Evolutionary conservation across 1,140 invertebrate genomes (phyloP), one percentile per base, ranked within the genome.

Genomic region (Drosophila albomicans): DNA sequence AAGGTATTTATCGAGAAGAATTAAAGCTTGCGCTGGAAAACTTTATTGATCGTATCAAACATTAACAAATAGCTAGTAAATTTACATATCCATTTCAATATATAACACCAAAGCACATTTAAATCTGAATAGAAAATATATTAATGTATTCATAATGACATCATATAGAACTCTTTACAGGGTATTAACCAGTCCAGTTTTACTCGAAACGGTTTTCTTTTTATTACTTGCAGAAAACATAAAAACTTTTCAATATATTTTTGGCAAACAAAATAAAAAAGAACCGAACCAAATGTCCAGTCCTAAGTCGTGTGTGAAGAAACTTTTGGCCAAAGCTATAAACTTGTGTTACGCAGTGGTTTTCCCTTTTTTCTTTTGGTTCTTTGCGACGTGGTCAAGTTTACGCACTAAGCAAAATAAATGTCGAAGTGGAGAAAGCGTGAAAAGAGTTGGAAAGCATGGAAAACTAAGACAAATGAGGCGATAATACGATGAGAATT

Each of bases 401-500:
- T 80, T 82, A 81, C 80, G 57, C 80, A 82, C 78, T 86, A 82
- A 86, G 82, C 67, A 78, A 79, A 86, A 86, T 76, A 82, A 86
- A 86, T 86, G 82, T 86, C 79, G 68, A 86, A 82, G 72, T 86
- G 79, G 68, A 25, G 67, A 85, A 77, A 82, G 82, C 82, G 82
- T 79, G 79, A 73, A 87, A 80, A 77, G 82, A 82, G 82, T 78
- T 82, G 48, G 49, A 71, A 73, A 69, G 76, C 63, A 65, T 72
- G 67, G 48, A 76, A 79, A 82, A 86, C 82, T 76, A 87, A 86
- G 82, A 86, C 78, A 86, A 86, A 86, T 87, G 82, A 79, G 76
- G 79, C 68, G 84, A 87, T 86, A 86, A 86, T 86, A 71, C 82
- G 67, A 64, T 67, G 58, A 57, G 81, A 68, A 87, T 86, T 82